Base-by-base conservation (phyloP, 2,888 invertebrate genomes). In the Calameuta filiformis region DNA sequence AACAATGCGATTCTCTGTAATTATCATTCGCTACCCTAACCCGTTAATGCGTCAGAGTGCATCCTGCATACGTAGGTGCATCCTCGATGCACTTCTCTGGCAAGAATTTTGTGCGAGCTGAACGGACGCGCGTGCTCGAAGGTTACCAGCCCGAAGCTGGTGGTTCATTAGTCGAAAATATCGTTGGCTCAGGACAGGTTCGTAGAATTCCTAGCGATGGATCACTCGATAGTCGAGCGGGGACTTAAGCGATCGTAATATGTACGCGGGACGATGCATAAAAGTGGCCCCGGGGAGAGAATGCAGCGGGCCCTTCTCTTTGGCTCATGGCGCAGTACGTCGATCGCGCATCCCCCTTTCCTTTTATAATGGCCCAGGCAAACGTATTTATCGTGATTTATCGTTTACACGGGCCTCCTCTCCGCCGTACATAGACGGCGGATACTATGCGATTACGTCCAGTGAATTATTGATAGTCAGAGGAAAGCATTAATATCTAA, bases 191-290 rank as follows among this genome's bases (percentile, higher is more conserved):
- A 84, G 83, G 77, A 85, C 81, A 84, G 82, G 80, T 89, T 88
- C 87, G 87, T 85, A 86, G 88, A 90, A 90, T 87, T 87, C 86
- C 86, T 85, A 85, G 87, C 89, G 89, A 90, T 90, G 87, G 89
- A 90, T 90, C 89, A 89, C 90, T 87, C 88, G 86, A 87, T 87
- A 87, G 86, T 89, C 87, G 85, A 88, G 89, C 79, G 85, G 85
- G 88, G 90, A 90, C 90, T 89, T 90, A 89, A 90, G 90, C 89
- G 90, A 89, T 90, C 89, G 89, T 90, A 90, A 90, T 90, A 88
- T 87, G 86, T 83, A 84, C 82, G 81, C 83, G 83, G 82, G 83
- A 82, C 80, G 82, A 83, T 84, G 82, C 82, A 83, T 81, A 82
- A 82, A 76, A 83, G 82, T 85, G 83, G 85, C 85, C 86, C 79